Evolutionary conservation across 2,113 vertebrate genomes (phyloP), one percentile per base, ranked within the genome.

Genomic region (Coptodon rendalli): DNA sequence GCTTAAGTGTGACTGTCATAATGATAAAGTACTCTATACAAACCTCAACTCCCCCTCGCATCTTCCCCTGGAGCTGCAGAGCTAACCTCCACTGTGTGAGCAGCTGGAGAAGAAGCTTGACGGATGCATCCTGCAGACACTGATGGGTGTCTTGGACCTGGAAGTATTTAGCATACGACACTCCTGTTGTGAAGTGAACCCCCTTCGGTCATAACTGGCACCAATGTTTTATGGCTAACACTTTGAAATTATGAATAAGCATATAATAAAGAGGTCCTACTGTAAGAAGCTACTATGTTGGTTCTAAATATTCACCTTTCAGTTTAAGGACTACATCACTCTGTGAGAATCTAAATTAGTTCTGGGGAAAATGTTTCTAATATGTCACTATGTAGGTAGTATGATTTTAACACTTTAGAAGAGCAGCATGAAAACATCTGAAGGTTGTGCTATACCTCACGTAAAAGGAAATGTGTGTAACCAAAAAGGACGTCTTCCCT

Each of bases 11-110:
- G 27, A 78, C 27, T 31, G 45, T 78, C 45, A 52, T 31, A 48
- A 5, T 50, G 71, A 31, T 52, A 2, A 52, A 52, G 45, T 22
- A 43, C 7, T 22, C 24, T 29, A 2, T 29, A 87, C 94, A 52
- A 80, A 99, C 98, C 98, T 99, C 98, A 9, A 96, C 90, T 54
- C 97, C 97, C 0, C 97, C 97, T 2, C 96, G 96, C 82, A 52
- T 94, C 95, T 98, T 99, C 80, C 97, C 97, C 43, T 98, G 98
- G 5, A 97, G 97, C 85, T 99, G 98, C 83, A 98, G 97, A 63
- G 98, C 97, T 80, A 99, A 94, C 87, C 98, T 98, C 99, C 99
- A 99, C 61, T 99, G 99, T 2, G 98, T 98, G 84, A 99, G 98
- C 91, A 99, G 95, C 93, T 99, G 99, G 19, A 99, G 97, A 45